Evolutionary conservation across 1,140 invertebrate genomes (phyloP).

Genomic region (Aricia agestis): DNA sequence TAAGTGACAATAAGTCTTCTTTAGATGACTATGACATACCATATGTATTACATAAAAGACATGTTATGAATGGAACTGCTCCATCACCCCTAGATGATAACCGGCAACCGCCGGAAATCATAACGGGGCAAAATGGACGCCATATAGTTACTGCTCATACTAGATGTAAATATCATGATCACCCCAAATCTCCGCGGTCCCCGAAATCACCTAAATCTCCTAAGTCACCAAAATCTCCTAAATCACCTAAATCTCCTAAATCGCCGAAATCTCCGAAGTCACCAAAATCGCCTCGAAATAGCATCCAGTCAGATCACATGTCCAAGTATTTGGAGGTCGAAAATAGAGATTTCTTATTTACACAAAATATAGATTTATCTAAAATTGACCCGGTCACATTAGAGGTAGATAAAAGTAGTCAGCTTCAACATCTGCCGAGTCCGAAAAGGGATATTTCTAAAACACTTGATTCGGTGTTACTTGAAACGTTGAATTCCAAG

Average conservation of each 20-base stretch:
- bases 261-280: slow-evolving; percentile 78
- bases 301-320: slow-evolving; percentile 61
- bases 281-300: slow-evolving; percentile 77
- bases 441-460: slow-evolving; percentile 82
- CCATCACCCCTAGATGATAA: slow-evolving; percentile 73
- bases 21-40: slow-evolving; percentile 82
- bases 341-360: slow-evolving; percentile 80
- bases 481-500: slow-evolving; percentile 83
- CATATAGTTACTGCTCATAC: slow-evolving; percentile 64
- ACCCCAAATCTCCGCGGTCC: slow-evolving; percentile 73
- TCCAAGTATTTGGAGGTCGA: slow-evolving; percentile 71
- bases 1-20: slow-evolving; percentile 63
- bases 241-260: slow-evolving; percentile 76
- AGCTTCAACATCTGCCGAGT: slow-evolving; percentile 79
- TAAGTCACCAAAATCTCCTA: slow-evolving; percentile 76
- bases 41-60: slow-evolving; percentile 87
- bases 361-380: slow-evolving; percentile 83
- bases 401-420: slow-evolving; percentile 80
- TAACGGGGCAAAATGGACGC: slow-evolving; percentile 70
- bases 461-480: slow-evolving; percentile 79
- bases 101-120: slow-evolving; percentile 71
- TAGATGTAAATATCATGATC: slow-evolving; percentile 74
- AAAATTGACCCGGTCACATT: slow-evolving; percentile 82
- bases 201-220: slow-evolving; percentile 78
- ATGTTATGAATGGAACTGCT: slow-evolving; percentile 88